Conservation (phyloP, 2,888 invertebrate genomes). For the Drosophila atroscutellata region DNA sequence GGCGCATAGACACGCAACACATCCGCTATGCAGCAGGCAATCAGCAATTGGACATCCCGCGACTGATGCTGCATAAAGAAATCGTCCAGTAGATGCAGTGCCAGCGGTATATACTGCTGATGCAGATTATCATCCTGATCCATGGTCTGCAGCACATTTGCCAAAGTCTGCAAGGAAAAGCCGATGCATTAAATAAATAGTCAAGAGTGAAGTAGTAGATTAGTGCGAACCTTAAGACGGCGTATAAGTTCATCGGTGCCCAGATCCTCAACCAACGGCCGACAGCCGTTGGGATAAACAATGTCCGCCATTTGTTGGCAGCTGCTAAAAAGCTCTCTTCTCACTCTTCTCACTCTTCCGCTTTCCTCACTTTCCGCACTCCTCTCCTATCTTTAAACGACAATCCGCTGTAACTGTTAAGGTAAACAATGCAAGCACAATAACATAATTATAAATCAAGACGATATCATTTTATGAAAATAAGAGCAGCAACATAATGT, state of each 20-base stretch:
- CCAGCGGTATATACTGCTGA: conserved; percentile 95
- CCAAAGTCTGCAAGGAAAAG: conserved; percentile 88
- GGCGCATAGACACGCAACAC: conserved; percentile 98
- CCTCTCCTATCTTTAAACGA: background rate
- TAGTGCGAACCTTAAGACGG: conserved; percentile 91
- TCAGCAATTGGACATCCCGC: conserved; percentile 96
- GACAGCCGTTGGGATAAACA: conserved; percentile 97
- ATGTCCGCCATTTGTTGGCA: conserved; percentile 90
- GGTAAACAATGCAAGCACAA: conserved; percentile 27
- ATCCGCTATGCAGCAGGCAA: conserved; percentile 99
- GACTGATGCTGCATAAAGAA: conserved; percentile 95
- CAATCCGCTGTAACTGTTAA: conserved; percentile 38
- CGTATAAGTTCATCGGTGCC: conserved; percentile 98
- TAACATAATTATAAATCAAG: conserved; percentile 1
- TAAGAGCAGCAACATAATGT: conserved; percentile 8
- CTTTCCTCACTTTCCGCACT: background rate
- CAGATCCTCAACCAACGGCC: conserved; percentile 96
- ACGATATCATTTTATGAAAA: conserved; percentile 13
- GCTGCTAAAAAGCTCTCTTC: conserved; percentile 22
- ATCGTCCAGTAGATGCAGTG: conserved; percentile 96
- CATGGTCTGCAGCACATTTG: conserved; percentile 97
- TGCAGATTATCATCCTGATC: conserved; percentile 98
- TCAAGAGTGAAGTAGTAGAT: background rate
- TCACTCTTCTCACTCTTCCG: conserved; percentile 1
- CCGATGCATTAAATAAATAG: background rate